Evolutionary conservation across 2,888 invertebrate genomes (phyloP), one percentile per base, ranked within the genome.

Genomic region (Drosophila yooni): DNA sequence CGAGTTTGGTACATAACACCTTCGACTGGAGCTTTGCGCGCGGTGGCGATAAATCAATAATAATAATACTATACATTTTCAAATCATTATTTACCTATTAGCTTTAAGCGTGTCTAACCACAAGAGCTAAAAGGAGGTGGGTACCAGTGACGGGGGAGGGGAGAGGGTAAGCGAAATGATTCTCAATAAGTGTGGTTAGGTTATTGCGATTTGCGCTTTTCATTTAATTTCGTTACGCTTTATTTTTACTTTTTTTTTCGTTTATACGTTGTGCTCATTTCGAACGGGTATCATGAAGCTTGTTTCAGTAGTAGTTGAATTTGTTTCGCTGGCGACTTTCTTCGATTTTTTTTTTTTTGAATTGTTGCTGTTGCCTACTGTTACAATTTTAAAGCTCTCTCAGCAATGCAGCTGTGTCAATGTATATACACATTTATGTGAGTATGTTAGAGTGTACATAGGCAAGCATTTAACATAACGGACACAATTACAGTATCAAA

Each of bases 381-480:
- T 81, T 87, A 89, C 81, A 88, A 80, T 90, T 86, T 83, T 74
- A 81, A 81, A 81, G 82, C 76, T 73, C 80, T 82, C 85, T 76
- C 72, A 79, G 73, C 74, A 85, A 73, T 83, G 83, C 85, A 88
- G 82, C 72, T 72, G 74, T 73, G 75, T 70, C 67, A 79, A 82
- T 76, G 84, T 86, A 33, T 56, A 48, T 31, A 54, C 34, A 33
- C 40, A 33, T n/a, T 31, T 40, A 50, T 48, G 53, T 62, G 46
- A 67, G 46, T 61, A 27, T 38, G 27, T 74, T 33, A 71, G 56
- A 69, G 74, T 58, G 67, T 68, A 74, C 67, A 72, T 86, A 76
- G 70, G 78, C 73, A 72, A 80, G 87, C 83, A 82, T 79, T 83
- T 81, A 87, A 90, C 88, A 83, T 87, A 87, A 90, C 87, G 90